Percentiles rank a stretch among this genome's conserved stretches.
phyloP scores from a whole-genome alignment of 2,113 vertebrate species.

The Ochotona princeps region DNA sequence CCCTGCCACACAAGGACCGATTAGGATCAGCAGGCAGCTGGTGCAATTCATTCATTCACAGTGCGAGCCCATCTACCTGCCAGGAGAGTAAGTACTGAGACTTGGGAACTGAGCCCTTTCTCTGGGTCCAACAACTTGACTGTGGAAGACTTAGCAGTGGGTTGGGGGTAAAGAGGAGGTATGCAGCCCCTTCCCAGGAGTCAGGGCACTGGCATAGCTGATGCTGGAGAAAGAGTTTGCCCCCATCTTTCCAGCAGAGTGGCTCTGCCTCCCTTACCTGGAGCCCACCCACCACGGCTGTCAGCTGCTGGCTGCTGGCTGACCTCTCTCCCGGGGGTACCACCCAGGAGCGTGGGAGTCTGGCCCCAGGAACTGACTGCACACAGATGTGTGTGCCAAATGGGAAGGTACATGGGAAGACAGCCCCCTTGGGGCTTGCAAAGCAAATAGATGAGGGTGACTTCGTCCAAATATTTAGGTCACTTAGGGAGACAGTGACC shows the following conservation, averaged over 20 bases:
- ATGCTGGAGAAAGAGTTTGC: background rate
- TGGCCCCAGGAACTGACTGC: too few relatives aligned
- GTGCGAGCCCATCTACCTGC: background rate
- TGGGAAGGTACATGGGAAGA: background rate
- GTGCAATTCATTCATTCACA: background rate
- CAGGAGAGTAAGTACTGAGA: background rate
- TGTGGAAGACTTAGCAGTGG: background rate
- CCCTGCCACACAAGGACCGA: too few relatives aligned
- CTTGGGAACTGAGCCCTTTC: background rate
- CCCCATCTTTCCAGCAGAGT: background rate
- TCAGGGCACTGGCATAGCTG: background rate
- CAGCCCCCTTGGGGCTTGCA: accelerated
- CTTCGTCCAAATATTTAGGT: background rate
- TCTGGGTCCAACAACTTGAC: background rate
- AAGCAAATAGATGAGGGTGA: background rate
- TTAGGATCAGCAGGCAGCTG: too few relatives aligned
- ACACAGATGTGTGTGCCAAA: background rate
- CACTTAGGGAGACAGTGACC: background rate
- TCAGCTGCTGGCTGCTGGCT: too few relatives aligned
- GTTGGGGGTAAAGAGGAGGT: too few relatives aligned
- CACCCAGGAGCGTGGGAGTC: too few relatives aligned
- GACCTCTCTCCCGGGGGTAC: too few relatives aligned
- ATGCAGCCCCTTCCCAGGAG: too few relatives aligned
- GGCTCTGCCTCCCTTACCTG: background rate
- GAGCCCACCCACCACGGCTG: too few relatives aligned